Conservation (phyloP, 2,113 vertebrate genomes). For the Cebidichthys violaceus region DNA sequence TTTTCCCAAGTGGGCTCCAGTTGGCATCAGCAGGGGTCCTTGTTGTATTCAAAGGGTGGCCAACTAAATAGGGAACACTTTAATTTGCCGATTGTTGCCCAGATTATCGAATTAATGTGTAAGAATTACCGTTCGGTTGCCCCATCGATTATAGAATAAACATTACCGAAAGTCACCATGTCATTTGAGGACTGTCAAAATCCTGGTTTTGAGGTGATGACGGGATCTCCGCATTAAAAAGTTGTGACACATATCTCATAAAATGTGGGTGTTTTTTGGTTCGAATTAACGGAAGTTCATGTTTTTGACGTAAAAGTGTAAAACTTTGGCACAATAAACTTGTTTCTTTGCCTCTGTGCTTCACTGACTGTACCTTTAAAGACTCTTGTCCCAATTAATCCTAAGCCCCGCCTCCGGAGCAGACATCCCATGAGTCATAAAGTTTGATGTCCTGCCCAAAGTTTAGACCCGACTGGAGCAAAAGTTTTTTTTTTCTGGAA, state of each 20-base stretch:
- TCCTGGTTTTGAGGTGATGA: neutral
- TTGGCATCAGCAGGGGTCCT: conserved; percentile 13
- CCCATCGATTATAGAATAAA: neutral
- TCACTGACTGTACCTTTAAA: conserved; percentile 79
- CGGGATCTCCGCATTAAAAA: neutral
- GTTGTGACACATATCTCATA: neutral
- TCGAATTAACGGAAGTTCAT: neutral
- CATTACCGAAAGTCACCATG: neutral
- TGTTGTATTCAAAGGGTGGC: neutral
- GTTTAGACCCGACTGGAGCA: conserved; percentile 79
- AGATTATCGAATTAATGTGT: conserved; percentile 5
- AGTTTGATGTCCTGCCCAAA: conserved; percentile 87
- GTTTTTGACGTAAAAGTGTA: neutral
- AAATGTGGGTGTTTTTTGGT: neutral
- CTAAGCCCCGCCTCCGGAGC: conserved; percentile 72
- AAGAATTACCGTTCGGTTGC: neutral
- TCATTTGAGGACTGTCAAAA: neutral
- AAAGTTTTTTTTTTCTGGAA: conserved; percentile 71
- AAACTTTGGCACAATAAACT: neutral
- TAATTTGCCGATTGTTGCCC: conserved; percentile 2
- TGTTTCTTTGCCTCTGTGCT: neutral
- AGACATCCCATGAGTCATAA: conserved; percentile 82
- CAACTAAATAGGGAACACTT: conserved; percentile 4
- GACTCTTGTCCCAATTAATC: conserved; percentile 66
- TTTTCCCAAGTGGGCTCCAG: conserved; percentile 7